Base-by-base conservation (phyloP, 2,797 vertebrate species). In the Brachyrhaphis roseni region DNA sequence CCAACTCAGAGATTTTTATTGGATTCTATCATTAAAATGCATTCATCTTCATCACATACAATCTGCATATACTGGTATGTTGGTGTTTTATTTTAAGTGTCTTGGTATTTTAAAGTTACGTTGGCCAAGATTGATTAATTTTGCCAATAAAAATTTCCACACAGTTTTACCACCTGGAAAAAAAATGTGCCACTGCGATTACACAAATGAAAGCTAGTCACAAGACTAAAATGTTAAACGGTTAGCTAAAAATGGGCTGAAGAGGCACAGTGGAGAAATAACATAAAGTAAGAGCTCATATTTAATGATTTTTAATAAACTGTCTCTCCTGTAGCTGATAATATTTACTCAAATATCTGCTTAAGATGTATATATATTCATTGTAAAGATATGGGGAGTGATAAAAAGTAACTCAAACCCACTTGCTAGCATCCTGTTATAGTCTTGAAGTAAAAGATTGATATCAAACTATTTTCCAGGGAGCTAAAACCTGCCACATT, bases 391-490 rank as follows among this genome's bases (percentile, higher is more conserved):
- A n/a, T 41, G 39, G 23, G 46, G 1, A 51, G 72, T 26, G 4
- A 6, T 39, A 10, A 20, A 74, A 15, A 36, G 16, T 36, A 34
- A 49, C 47, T 53, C 10, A 73, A 34, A 39, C 72, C 23, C 26
- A 5, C 46, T 11, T 49, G n/a, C 43, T 39, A 72, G n/a, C 16
- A 10, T 51, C 39, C 15, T 28, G 6, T 45, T 39, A 74, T 23
- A 31, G n/a, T 20, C 12, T n/a, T 51, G 28, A 49, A 51, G 49
- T 5, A 55, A 53, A 28, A 53, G 0, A 36, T 6, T 74, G 20
- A 74, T 39, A 81, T 81, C 18, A 84, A 74, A 84, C 55, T 80
- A 46, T 78, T 79, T 86, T 84, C 74, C 76, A 34, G 75, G 51
- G 43, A 70, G 83, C 64, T 79, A 62, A 82, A 83, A 79, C 53